Evolutionary conservation across 2,888 invertebrate genomes (phyloP), one percentile per base, ranked within the genome.

Genomic region (Tinea pellionella): DNA sequence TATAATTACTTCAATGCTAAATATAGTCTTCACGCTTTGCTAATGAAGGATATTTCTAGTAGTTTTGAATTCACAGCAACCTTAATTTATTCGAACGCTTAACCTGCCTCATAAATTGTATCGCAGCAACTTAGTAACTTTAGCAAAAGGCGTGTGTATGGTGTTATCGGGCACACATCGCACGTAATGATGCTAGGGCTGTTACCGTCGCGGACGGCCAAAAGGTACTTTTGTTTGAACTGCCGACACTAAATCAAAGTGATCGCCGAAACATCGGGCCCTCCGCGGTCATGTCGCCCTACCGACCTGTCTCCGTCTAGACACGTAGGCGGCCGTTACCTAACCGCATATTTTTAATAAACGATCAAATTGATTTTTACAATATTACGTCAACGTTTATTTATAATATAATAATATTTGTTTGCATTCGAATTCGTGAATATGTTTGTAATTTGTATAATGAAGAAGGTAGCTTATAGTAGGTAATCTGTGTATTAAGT

Each of bases 231-330:
- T 71, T 70, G 69, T 70, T 72, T 69, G 72, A 67, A 69, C 69
- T 68, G 67, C 65, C 68, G 68, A 63, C 69, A 73, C 71, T 76
- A 74, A 74, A 78, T 77, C 75, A 77, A 75, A 75, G 71, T 69
- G 73, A 74, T 74, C 69, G 74, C 71, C 73, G 71, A 72, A 76
- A 76, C 73, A 73, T 53, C 2, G 24, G 53, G 53, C 47, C 9
- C 7, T 9, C 43, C n/a, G n/a, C n/a, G n/a, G 43, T 69, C 71
- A 69, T 4, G 8, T 16, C 47, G 15, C 18, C 15, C 47, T 47
- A 15, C 18, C 9, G 47, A 47, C 47, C n/a, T 15, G 47, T 47
- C 47, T 15, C n/a, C 47, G 47, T 16, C 47, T 47, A 47, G 47
- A n/a, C 42, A n/a, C 42, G 42, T 42, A 24, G 24, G 24, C 24